Conservation (phyloP, 2,888 invertebrate species). For the Neocrepidodera transversa region DNA sequence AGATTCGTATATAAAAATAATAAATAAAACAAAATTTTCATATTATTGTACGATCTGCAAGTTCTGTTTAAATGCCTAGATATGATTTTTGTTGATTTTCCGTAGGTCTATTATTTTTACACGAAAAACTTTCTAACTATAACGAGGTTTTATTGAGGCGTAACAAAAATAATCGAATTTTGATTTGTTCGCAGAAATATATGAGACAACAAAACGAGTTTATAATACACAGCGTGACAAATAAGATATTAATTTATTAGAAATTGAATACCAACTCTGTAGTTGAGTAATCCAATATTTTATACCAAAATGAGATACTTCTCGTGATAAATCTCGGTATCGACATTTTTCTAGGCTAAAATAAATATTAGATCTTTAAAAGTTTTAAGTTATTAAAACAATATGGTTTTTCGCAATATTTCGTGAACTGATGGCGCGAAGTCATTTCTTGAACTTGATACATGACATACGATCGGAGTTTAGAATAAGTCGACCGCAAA, state of each 20-base stretch:
- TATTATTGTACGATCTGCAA: too few relatives aligned
- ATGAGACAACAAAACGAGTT: not conserved
- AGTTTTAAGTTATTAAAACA: too few relatives aligned
- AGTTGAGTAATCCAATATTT: not conserved
- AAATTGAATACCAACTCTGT: not conserved
- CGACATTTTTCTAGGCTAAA: not conserved
- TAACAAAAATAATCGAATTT: not conserved
- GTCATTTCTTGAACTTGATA: not conserved
- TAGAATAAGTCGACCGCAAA: conserved; percentile 8
- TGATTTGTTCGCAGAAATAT: not conserved
- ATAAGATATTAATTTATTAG: not conserved
- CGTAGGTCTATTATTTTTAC: not conserved
- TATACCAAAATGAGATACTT: not conserved
- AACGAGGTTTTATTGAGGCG: not conserved
- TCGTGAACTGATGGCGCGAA: not conserved
- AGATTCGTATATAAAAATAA: too few relatives aligned
- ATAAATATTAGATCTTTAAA: not conserved
- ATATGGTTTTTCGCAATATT: too few relatives aligned
- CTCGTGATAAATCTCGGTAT: not conserved
- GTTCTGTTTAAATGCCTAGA: too few relatives aligned
- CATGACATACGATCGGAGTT: not conserved
- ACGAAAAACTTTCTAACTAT: not conserved
- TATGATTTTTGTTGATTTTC: too few relatives aligned
- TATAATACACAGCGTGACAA: not conserved
- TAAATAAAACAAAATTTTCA: too few relatives aligned